Conservation (phyloP, 2,113 vertebrate genomes). For the Chelonoidis abingdonii region DNA sequence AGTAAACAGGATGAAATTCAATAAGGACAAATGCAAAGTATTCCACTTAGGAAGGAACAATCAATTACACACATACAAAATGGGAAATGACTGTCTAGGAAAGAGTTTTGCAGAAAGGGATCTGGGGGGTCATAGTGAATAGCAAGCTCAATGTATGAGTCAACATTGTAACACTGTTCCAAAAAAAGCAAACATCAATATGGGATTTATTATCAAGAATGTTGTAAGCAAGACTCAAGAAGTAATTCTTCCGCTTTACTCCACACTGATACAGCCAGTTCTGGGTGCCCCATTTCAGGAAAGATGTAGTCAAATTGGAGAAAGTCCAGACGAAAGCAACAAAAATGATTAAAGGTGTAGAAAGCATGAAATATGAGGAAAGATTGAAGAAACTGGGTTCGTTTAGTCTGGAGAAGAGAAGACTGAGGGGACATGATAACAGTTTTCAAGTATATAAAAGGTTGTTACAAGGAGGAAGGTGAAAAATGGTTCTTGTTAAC, state of each 20-base stretch:
- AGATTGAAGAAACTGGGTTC: neutral
- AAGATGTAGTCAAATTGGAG: neutral
- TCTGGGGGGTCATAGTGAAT: neutral
- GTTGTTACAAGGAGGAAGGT: neutral
- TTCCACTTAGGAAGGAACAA: too few species aligned
- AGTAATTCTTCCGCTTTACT: neutral
- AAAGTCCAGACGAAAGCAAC: neutral
- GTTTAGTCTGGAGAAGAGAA: neutral
- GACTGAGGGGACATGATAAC: neutral
- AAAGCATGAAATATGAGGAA: neutral
- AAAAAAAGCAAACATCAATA: neutral
- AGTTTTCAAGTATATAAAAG: neutral
- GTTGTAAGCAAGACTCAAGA: neutral
- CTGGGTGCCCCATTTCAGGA: neutral
- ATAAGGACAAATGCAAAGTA: too few species aligned
- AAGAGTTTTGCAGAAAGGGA: neutral
- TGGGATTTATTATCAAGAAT: neutral
- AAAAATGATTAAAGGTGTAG: neutral
- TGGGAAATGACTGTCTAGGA: neutral
- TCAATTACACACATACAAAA: neutral
- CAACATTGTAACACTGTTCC: neutral
- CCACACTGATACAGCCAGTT: neutral
- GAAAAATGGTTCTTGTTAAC: neutral
- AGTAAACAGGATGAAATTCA: too few species aligned
- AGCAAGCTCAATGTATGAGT: neutral